These are phyloP conservation scores for Beaufortia kweichowensis DNA, from an alignment of 2,113 vertebrate genomes.

Conservation along the genomic window DNA sequence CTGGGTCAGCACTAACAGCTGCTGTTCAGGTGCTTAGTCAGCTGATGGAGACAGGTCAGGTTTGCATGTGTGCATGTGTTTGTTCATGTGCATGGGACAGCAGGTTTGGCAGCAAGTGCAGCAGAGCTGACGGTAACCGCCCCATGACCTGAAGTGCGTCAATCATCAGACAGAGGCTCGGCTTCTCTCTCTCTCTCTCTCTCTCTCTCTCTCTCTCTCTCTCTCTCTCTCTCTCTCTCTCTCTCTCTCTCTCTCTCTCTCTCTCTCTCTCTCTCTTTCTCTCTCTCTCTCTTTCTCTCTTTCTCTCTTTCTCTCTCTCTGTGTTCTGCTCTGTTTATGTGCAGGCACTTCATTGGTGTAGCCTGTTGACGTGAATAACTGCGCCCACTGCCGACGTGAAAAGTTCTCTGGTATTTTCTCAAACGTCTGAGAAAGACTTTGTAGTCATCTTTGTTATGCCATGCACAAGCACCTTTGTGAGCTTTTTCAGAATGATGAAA, in stretches of 20 bases:
- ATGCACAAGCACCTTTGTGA: conserved; percentile 2
- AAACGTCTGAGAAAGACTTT: conserved; percentile 8
- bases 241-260: neutral
- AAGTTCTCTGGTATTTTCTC: conserved; percentile 42
- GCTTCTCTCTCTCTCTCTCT: neutral
- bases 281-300: conserved; percentile 16
- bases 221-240: neutral
- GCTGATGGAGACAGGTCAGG: conserved; percentile 21
- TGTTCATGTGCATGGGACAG: conserved; percentile 21
- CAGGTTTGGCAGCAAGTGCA: conserved; percentile 15
- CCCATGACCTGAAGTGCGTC: conserved; percentile 65
- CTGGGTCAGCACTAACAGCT: conserved; percentile 29
- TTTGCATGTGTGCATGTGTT: conserved; percentile 44
- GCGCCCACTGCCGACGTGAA: conserved; percentile 39
- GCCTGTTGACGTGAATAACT: conserved; percentile 42
- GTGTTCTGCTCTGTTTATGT: conserved; percentile 28
- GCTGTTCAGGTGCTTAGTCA: conserved; percentile 47
- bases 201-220: neutral
- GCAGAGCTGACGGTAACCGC: conserved; percentile 47
- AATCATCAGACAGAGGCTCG: conserved; percentile 59
- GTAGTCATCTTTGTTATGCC: neutral
- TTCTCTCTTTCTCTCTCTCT: conserved; percentile 8
- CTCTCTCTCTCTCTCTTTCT: too few species aligned
- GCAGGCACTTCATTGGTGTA: conserved; percentile 24
- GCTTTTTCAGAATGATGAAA: neutral